Percentiles rank a stretch among this genome's conserved stretches.
phyloP scores from a whole-genome alignment of 2,888 invertebrate genomes.

The Ernsta delagoae region DNA sequence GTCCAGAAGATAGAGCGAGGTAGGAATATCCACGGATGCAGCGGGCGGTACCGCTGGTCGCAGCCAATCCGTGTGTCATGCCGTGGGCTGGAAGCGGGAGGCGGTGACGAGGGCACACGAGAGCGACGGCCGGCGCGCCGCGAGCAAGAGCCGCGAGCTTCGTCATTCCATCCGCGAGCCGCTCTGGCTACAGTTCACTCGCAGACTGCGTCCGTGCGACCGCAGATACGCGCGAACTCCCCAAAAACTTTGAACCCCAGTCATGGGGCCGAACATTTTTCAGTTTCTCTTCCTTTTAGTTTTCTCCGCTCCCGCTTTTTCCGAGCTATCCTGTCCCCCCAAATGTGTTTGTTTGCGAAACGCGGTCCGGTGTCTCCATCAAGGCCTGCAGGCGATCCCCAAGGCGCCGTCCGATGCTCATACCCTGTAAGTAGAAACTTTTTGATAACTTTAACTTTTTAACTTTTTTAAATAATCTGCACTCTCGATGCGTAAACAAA shows the following conservation, averaged over 20 bases:
- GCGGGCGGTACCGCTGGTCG: too few relatives aligned
- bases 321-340: constrained; percentile 56
- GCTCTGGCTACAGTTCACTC: too few relatives aligned
- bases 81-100: too few relatives aligned
- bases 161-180: too few relatives aligned
- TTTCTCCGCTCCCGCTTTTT: constrained; percentile 45
- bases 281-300: constrained; percentile 57
- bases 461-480: not conserved
- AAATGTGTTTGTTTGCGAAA: constrained; percentile 66
- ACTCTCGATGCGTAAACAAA: not conserved
- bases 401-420: constrained; percentile 60
- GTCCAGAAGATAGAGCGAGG: too few relatives aligned
- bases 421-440: constrained; percentile 65
- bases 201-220: too few relatives aligned
- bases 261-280: constrained; percentile 54
- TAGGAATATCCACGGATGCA: too few relatives aligned
- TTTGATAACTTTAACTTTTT: constrained; percentile 17
- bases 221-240: constrained; percentile 21
- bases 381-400: constrained; percentile 62
- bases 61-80: too few relatives aligned
- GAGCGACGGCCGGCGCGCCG: too few relatives aligned
- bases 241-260: constrained; percentile 28
- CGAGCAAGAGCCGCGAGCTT: too few relatives aligned
- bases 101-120: too few relatives aligned
- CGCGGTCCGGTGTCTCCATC: constrained; percentile 64